Evolutionary conservation across 2,888 invertebrate species (phyloP).

Genomic region (Eristalis pertinax): DNA sequence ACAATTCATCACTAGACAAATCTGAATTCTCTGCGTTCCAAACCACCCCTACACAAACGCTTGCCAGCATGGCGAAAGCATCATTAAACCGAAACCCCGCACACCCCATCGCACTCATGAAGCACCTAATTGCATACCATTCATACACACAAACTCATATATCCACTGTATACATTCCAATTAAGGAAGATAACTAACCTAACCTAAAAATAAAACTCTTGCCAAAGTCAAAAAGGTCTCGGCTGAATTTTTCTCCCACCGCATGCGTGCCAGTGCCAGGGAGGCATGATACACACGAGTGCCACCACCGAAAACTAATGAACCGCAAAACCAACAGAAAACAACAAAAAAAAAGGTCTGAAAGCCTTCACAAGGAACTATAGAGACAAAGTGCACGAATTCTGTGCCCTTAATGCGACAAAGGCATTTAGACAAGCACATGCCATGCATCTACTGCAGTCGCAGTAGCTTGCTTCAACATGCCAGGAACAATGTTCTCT

Average conservation of each 20-base stretch:
- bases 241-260: background rate
- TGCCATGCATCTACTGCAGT: conserved; percentile 39
- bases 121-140: conserved; percentile 50
- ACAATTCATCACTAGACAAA: background rate
- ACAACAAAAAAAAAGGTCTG: background rate
- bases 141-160: conserved; percentile 6
- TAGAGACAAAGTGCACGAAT: conserved; percentile 54
- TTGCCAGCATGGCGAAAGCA: background rate
- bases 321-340: conserved; percentile 34
- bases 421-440: conserved; percentile 48
- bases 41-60: background rate
- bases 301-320: conserved; percentile 52
- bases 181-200: conserved; percentile 63
- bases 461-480: conserved; percentile 8
- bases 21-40: background rate
- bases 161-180: conserved; percentile 37
- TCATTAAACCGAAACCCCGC: conserved; percentile 37
- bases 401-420: conserved; percentile 68
- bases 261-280: conserved; percentile 17
- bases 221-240: conserved; percentile 59
- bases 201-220: conserved; percentile 61
- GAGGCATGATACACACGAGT: background rate
- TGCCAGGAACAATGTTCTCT: conserved; percentile 58
- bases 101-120: conserved; percentile 7
- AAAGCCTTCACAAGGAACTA: background rate